phyloP scores from a whole-genome alignment of 2,113 vertebrate genomes.

The Eonycteris spelaea region DNA sequence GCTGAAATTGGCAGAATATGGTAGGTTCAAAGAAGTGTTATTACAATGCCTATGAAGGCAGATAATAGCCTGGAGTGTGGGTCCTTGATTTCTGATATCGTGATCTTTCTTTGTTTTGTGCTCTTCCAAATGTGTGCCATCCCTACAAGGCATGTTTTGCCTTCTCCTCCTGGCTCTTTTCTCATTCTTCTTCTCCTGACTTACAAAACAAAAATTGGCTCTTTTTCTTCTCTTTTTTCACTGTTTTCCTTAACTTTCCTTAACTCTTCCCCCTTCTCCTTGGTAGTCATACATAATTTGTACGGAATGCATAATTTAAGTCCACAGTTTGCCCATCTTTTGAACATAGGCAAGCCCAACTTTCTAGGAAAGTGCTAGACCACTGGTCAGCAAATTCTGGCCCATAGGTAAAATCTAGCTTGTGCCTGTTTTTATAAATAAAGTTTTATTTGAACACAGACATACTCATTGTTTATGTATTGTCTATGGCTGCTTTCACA shows the following conservation, averaged over 20 bases:
- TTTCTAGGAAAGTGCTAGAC: constrained; percentile 21
- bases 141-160: not conserved
- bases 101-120: not conserved
- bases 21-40: not conserved
- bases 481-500: not conserved
- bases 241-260: not conserved
- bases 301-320: not conserved
- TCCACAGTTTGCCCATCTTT: not conserved
- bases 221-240: not conserved
- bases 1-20: not conserved
- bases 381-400: not conserved
- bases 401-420: not conserved
- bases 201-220: not conserved
- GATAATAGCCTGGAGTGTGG: not conserved
- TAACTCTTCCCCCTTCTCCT: not conserved
- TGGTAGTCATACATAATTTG: not conserved
- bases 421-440: not conserved
- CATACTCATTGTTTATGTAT: not conserved
- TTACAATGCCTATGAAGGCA: not conserved
- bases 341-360: not conserved
- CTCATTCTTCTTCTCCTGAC: not conserved
- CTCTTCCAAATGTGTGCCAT: not conserved
- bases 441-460: constrained; percentile 21
- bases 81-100: not conserved
- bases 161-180: not conserved